Evolutionary conservation across 1,140 invertebrate species (phyloP), one percentile per base, ranked within the genome.

Genomic region (Patella vulgata): DNA sequence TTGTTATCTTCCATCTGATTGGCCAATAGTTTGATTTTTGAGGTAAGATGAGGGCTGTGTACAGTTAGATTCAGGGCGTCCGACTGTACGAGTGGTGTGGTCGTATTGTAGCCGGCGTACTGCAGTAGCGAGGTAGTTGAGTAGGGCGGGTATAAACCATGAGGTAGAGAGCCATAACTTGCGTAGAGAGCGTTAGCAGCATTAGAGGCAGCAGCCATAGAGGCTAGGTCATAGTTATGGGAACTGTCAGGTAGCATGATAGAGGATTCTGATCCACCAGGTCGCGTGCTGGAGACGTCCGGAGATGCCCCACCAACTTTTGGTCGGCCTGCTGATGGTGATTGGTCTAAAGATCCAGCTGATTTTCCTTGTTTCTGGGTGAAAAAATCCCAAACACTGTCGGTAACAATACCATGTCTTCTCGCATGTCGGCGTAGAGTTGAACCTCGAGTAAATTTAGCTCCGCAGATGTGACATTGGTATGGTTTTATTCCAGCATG

Each of bases 401-500:
- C 73, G 0, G 70, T 70, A 3, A 70, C 71, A 53, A 76, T 73
- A n/a, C 77, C 76, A 60, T 81, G 79, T 30, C 75, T 70, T 9
- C 76, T 58, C 1, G 76, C 76, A 70, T 81, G 79, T 25, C 77
- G 51, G 6, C 78, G 62, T 5, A 81, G 58, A 12, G 78, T 79
- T 36, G 78, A 80, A 0, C 75, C 77, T 19, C 77, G 64, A 1
- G 80, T 80, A 54, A 83, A 83, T 52, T 73, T 77, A 8, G 78
- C 78, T 11, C 85, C 85, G 78, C 88, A 89, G 48, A 86, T 82
- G 4, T 82, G 84, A 73, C 88, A 89, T 48, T 85, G 84, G 70
- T 87, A 88, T 36, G 84, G 85, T 63, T 87, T 88, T 42, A 85
- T 84, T 42, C 83, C 84, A 27, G 85, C 82, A 59, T 89, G 88